Conservation (phyloP, 23 tunicate genomes). For the Ascidia mentula region DNA sequence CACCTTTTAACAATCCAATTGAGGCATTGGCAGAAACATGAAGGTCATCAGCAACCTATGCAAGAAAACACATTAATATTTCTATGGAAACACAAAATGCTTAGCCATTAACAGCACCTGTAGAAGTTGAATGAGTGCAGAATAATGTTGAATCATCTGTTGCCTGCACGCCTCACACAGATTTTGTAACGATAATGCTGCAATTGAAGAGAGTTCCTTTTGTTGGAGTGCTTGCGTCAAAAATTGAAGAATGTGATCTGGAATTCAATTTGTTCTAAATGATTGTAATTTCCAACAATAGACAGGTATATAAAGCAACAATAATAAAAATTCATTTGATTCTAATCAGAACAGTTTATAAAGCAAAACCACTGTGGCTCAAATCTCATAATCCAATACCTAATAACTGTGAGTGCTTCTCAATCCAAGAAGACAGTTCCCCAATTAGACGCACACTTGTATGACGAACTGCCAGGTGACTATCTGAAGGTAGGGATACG, state of each 20-base stretch:
- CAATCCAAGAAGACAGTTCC: slow-evolving; percentile 73
- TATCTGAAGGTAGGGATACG: slow-evolving; percentile 47
- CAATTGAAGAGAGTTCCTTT: slow-evolving; percentile 68
- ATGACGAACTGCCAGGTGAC: slow-evolving; percentile 67
- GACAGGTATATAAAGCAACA: background rate
- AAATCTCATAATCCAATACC: slow-evolving; percentile 22
- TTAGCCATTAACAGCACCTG: slow-evolving; percentile 25
- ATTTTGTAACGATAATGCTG: slow-evolving; percentile 84
- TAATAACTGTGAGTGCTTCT: slow-evolving; percentile 63
- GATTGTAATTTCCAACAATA: background rate
- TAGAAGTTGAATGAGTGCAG: slow-evolving; percentile 71
- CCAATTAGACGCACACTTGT: slow-evolving; percentile 81
- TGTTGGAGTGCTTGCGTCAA: slow-evolving; percentile 72
- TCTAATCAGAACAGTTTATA: too few relatives aligned
- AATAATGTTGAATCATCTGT: slow-evolving; percentile 77
- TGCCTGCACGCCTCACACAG: slow-evolving; percentile 66
- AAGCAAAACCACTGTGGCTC: background rate
- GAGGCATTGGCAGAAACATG: slow-evolving; percentile 87
- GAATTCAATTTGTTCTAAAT: background rate
- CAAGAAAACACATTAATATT: background rate
- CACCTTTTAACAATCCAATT: slow-evolving; percentile 80
- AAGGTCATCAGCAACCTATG: slow-evolving; percentile 82
- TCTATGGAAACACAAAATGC: background rate
- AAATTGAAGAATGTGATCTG: slow-evolving; percentile 75
- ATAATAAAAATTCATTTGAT: too few relatives aligned